These are phyloP conservation scores for Podocnemis expansa DNA, from an alignment of 2,113 vertebrate genomes.

Conservation along the genomic window DNA sequence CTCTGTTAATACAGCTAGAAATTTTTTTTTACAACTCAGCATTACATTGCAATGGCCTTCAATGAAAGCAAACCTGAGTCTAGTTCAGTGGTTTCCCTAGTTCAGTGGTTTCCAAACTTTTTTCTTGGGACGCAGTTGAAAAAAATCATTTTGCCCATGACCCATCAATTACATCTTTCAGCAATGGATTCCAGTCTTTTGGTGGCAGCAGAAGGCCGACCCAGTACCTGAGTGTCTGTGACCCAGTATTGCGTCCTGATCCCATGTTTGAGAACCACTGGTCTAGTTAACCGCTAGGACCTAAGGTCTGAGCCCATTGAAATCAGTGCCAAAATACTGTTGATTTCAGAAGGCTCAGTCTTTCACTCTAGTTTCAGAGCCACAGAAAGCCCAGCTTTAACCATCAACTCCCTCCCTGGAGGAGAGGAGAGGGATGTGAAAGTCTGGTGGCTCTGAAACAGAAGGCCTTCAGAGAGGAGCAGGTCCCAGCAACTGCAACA, in stretches of 20 bases:
- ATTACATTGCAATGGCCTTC: background rate
- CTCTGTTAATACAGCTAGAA: background rate
- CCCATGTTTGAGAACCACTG: too few species aligned
- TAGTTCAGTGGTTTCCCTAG: too few species aligned
- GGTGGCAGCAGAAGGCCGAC: too few species aligned
- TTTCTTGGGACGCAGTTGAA: too few species aligned
- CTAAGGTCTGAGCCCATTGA: background rate
- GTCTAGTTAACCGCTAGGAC: background rate
- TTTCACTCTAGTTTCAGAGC: background rate
- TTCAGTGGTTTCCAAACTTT: too few species aligned
- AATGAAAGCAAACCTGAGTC: background rate
- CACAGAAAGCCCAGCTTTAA: background rate
- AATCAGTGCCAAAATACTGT: too few species aligned
- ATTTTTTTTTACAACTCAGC: background rate
- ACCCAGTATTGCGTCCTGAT: too few species aligned
- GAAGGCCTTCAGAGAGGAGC: background rate
- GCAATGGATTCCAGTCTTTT: too few species aligned
- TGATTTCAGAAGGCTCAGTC: background rate
- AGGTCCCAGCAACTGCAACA: background rate
- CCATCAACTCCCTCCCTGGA: background rate
- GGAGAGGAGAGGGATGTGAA: background rate
- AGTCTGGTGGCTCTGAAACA: background rate
- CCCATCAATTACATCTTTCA: too few species aligned
- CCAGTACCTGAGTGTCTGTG: too few species aligned
- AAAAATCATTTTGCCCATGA: too few species aligned